Evolutionary conservation across 1,140 invertebrate species (phyloP), one percentile per base, ranked within the genome.

Genomic region (Pentalonia nigronervosa): DNA sequence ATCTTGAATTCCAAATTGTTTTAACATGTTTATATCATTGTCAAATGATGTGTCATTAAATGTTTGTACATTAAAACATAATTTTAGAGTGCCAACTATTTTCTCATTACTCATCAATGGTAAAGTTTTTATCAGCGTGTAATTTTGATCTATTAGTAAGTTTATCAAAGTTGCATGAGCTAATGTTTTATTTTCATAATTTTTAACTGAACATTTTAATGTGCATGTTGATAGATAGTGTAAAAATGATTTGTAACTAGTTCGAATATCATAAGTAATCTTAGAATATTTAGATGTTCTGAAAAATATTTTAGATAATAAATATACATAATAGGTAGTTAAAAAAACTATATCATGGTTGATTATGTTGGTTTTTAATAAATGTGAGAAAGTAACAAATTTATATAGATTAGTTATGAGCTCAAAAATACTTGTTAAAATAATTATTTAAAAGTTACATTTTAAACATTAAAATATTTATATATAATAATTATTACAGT

Each of bases 151-250:
- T 30, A 84, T 50, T 30, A 30, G 41, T 56, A 93, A 21, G 21
- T 84, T 93, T n/a, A 86, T 41, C 21, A 86, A 7, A 25, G 48
- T 41, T 14, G 91, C 50, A 36, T 53, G 23, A 45, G 76, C 91
- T 56, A 56, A 84, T 53, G 25, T 86, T 93, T 93, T 93, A 93
- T 93, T 86, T 41, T 93, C 91, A 50, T 45, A 30, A 84, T 11
- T 93, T 86, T 86, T 93, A 53, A 93, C 7, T 41, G 60, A 84
- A 93, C 91, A 93, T n/a, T 36, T 84, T 50, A 93, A 56, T n/a
- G 91, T 86, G 23, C 81, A 84, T 20, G 76, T 93, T 56, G 47
- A 84, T 53, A 93, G 36, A 23, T 93, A 93, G 34, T 93, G 23
- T 41, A 93, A 86, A 93, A 84, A 84, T 50, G 36, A 84, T 86